These are phyloP conservation scores for Platypus cylindrus DNA, from an alignment of 2,888 invertebrate genomes.

Conservation along the genomic window DNA sequence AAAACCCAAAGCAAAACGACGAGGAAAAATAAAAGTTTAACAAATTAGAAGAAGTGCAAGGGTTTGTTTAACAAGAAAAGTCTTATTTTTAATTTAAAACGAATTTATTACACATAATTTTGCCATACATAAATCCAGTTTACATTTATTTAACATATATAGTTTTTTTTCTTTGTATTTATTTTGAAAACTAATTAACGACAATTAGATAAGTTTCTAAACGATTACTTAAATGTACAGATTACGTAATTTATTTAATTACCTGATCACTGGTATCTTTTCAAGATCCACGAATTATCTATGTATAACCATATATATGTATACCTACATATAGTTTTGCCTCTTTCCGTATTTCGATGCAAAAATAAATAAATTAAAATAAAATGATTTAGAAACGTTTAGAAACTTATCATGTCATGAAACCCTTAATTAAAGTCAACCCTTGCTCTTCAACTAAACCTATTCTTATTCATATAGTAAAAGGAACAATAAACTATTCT, in stretches of 20 bases:
- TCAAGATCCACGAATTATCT: too few relatives aligned
- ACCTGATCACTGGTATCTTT: too few relatives aligned
- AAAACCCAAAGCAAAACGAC: slow-evolving; percentile 32
- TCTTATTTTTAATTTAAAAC: slow-evolving; percentile 17
- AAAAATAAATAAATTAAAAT: too few relatives aligned
- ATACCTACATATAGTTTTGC: too few relatives aligned
- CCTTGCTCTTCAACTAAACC: slow-evolving; percentile 20
- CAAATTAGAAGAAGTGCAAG: slow-evolving; percentile 25
- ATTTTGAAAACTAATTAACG: slow-evolving; percentile 17
- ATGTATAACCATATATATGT: too few relatives aligned
- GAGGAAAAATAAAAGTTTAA: slow-evolving; percentile 21
- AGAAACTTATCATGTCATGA: slow-evolving; percentile 21
- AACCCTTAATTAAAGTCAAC: too few relatives aligned
- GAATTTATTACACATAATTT: slow-evolving; percentile 25
- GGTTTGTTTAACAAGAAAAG: slow-evolving; percentile 25
- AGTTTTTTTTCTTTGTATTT: slow-evolving; percentile 19
- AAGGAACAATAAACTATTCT: too few relatives aligned
- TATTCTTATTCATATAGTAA: neutral
- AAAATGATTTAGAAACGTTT: slow-evolving; percentile 16
- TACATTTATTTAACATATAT: too few relatives aligned
- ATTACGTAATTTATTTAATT: too few relatives aligned
- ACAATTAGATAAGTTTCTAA: slow-evolving; percentile 19
- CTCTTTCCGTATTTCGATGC: too few relatives aligned
- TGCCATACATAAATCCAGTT: too few relatives aligned
- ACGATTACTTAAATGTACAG: too few relatives aligned